phyloP scores from a whole-genome alignment of 2,888 invertebrate genomes.

The Eilema caniola region DNA sequence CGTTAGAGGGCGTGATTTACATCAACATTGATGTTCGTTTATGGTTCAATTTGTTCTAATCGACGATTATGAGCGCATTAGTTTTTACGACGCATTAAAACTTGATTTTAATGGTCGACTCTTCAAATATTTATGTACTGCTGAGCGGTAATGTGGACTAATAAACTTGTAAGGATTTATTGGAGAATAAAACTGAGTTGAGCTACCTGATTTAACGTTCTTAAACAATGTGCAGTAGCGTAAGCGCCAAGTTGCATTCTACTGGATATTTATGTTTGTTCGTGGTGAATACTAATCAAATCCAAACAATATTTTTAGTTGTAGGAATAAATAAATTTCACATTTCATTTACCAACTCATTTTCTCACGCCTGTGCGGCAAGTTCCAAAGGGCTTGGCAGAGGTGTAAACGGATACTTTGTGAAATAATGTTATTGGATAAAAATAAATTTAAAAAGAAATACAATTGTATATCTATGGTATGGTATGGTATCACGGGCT shows the following conservation, averaged over 20 bases:
- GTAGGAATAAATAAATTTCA: not conserved
- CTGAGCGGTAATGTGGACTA: constrained; percentile 63
- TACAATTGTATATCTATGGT: no score
- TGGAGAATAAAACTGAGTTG: constrained; percentile 38
- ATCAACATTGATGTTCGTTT: constrained; percentile 69
- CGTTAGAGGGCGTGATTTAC: constrained; percentile 81
- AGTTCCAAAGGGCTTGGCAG: not conserved
- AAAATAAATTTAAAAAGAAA: no score
- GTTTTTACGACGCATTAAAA: constrained; percentile 76
- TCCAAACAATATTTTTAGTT: not conserved
- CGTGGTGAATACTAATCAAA: constrained; percentile 21
- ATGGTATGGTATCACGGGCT: no score
- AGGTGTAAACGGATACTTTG: not conserved
- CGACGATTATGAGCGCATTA: constrained; percentile 75
- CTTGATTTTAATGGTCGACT: constrained; percentile 74
- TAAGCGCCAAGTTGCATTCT: constrained; percentile 31
- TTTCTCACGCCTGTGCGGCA: not conserved
- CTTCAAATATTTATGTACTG: constrained; percentile 75
- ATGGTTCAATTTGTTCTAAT: constrained; percentile 75
- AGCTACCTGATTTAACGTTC: constrained; percentile 42
- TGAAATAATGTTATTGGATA: no score
- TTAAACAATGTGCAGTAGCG: not conserved
- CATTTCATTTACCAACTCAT: not conserved
- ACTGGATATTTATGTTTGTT: constrained; percentile 38
- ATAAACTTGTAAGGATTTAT: constrained; percentile 60